Conservation (phyloP, 1,140 invertebrate species). For the Zaprionus kolodkinae region DNA sequence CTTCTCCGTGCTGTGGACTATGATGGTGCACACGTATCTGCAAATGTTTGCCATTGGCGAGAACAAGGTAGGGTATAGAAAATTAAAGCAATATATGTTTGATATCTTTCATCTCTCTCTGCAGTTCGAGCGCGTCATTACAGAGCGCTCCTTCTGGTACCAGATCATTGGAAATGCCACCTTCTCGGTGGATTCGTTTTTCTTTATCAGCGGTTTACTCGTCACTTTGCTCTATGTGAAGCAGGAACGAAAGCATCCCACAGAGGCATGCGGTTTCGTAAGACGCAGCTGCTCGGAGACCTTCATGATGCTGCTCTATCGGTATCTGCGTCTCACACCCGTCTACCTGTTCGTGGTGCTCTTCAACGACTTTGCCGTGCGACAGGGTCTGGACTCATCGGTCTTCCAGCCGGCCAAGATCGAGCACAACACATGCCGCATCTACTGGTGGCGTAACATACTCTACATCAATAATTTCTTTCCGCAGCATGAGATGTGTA, state of each 20-base stretch:
- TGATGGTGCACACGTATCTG: constrained; percentile 95
- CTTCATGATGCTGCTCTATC: constrained; percentile 87
- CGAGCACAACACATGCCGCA: constrained; percentile 90
- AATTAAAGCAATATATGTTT: neutral
- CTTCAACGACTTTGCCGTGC: constrained; percentile 89
- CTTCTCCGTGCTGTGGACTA: constrained; percentile 95
- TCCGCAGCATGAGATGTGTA: constrained; percentile 92
- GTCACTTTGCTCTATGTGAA: constrained; percentile 90
- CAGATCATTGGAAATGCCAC: constrained; percentile 95
- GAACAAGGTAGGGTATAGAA: constrained; percentile 83
- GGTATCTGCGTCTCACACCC: constrained; percentile 91
- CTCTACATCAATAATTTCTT: constrained; percentile 93
- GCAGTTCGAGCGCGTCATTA: constrained; percentile 90
- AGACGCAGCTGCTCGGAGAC: constrained; percentile 85
- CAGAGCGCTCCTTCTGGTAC: constrained; percentile 91
- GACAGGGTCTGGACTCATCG: constrained; percentile 86
- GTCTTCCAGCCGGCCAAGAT: constrained; percentile 90
- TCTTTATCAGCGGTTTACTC: constrained; percentile 93
- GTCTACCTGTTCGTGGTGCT: constrained; percentile 92
- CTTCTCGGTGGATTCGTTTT: constrained; percentile 96
- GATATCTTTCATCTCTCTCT: neutral
- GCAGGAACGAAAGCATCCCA: constrained; percentile 83
- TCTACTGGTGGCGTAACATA: constrained; percentile 93
- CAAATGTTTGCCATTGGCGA: constrained; percentile 91
- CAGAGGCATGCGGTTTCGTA: constrained; percentile 64